Base-by-base conservation (phyloP, 2,888 invertebrate genomes). In the Drosophila algonquin region DNA sequence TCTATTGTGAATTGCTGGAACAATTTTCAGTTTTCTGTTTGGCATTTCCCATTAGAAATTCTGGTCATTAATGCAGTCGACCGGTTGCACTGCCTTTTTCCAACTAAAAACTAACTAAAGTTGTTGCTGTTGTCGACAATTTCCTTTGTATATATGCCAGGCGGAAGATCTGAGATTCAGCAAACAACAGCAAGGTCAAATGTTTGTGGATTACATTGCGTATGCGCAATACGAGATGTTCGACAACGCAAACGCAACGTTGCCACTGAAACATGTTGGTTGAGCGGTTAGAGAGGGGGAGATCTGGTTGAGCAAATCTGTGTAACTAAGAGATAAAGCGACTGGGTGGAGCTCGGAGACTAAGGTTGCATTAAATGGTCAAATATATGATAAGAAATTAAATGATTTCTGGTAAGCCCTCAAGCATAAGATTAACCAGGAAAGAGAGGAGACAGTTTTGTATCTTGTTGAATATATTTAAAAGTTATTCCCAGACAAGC, bases 41-140 rank as follows among this genome's bases (percentile, higher is more conserved):
- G n/a, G n/a, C n/a, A n/a, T n/a, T n/a, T 88, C 86, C 88, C 75
- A 76, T 80, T 73, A 51, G 60, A 81, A 79, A 69, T 80, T 71
- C 73, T 75, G 77, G 72, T 77, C 82, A 81, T 75, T 73, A 73
- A 79, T 69, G 62, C 81, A 60, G 62, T 63, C 67, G 77, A 80
- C 63, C 69, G 67, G 56, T 55, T 70, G 63, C 55, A 50, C 51
- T 69, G 53, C 46, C 14, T 67, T 68, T 54, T 40, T 67, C 24
- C 21, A 64, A 48, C 35, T 64, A 24, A 40, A 40, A 40, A 40
- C 40, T 40, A 40, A 40, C 56, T 59, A 5, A 57, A 50, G 30
- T 51, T 60, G 65, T 68, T 76, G 53, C 10, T 52, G 68, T 46
- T 64, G 63, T 73, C 52, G 30, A 8, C 30, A 63, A 72, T 74